A percentile compares a stretch with the other conserved stretches of the same genome.
These are phyloP conservation scores for Laticauda laticaudata DNA, from an alignment of 2,113 vertebrate genomes.

Conservation along the genomic window DNA sequence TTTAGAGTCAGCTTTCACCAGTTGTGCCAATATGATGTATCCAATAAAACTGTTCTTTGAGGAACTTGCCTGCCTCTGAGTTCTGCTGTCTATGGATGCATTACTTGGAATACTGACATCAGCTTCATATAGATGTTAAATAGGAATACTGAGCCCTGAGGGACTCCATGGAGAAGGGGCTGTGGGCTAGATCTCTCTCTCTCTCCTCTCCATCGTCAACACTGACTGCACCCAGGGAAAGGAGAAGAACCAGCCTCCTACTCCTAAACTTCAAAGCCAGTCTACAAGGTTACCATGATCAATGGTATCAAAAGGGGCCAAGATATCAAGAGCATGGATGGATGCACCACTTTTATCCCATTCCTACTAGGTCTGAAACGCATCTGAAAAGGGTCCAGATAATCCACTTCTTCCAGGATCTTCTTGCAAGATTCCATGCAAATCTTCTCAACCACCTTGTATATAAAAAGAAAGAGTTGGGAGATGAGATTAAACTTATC, in stretches of 20 bases:
- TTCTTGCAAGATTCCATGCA: not conserved
- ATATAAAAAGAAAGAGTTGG: not conserved
- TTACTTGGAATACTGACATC: no score
- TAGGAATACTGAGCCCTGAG: not conserved
- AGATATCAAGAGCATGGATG: not conserved
- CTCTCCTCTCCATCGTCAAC: not conserved
- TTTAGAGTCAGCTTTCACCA: no score
- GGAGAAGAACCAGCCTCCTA: not conserved
- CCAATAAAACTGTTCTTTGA: no score
- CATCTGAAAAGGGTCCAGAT: not conserved
- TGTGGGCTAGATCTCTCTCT: not conserved
- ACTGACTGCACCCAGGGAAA: not conserved
- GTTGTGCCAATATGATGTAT: no score
- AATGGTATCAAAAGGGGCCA: not conserved
- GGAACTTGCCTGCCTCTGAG: no score
- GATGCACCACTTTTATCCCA: not conserved
- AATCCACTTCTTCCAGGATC: not conserved
- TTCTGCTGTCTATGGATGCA: no score
- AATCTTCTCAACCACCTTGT: not conserved
- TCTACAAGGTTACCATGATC: not conserved
- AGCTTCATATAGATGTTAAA: not conserved
- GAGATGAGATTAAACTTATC: not conserved
- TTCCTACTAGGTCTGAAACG: not conserved
- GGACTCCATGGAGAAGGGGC: not conserved
- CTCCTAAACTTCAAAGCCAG: not conserved